Evolutionary conservation across 1,140 invertebrate genomes (phyloP), one percentile per base, ranked within the genome.

Genomic region (Mactra quadrangularis): DNA sequence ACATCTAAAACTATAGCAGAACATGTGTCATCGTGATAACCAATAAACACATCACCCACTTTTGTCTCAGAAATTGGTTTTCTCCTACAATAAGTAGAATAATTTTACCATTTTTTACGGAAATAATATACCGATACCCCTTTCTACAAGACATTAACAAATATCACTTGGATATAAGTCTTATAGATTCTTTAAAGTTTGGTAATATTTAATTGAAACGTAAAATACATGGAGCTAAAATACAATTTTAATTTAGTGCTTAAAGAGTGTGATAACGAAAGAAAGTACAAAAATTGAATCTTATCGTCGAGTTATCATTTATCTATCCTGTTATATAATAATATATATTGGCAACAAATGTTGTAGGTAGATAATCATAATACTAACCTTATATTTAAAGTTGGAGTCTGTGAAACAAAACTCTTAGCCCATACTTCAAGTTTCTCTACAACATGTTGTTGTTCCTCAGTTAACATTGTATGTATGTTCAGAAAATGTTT

Each of bases 21-120:
- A 57, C 87, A 83, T 19, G 89, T 87, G 62, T 92, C 90, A n/a
- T 87, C 74, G 85, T 91, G 88, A 60, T 87, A 89, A 31, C 91
- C 91, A 82, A 91, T 88, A 66, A 90, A 89, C 0, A 70, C 84
- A 38, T 86, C 59, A 13, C n/a, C 6, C 35, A 62, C 33, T 62
- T n/a, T 62, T 13, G 27, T 29, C 6, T 25, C n/a, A n/a, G n/a
- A n/a, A n/a, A n/a, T n/a, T n/a, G n/a, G n/a, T n/a, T n/a, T n/a
- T n/a, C n/a, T n/a, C n/a, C n/a, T n/a, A n/a, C n/a, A n/a, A n/a
- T n/a, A n/a, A n/a, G n/a, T n/a, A n/a, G n/a, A n/a, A n/a, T n/a
- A n/a, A n/a, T n/a, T n/a, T n/a, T n/a, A n/a, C n/a, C n/a, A n/a
- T n/a, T n/a, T n/a, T n/a, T n/a, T n/a, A n/a, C n/a, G n/a, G n/a